Evolutionary conservation across 2,888 invertebrate genomes (phyloP), one percentile per base, ranked within the genome.

Genomic region (Aporophyla lueneburgensis): DNA sequence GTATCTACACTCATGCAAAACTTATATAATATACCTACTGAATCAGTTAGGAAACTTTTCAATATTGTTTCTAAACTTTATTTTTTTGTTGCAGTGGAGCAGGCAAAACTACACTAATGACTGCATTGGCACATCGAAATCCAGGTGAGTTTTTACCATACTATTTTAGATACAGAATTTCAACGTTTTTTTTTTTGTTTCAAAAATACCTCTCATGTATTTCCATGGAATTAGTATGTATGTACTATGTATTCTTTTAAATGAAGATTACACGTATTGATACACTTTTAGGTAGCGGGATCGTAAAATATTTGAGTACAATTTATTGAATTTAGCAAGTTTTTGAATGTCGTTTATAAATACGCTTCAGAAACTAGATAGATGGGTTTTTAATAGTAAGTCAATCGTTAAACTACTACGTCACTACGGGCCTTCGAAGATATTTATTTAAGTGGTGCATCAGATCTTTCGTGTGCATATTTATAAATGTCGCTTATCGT

Each of bases 81-180:
- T 24, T 58, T 59, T 89, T 76, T 89, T 89, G 86, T 97, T 96
- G 71, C 93, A 98, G 98, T 94, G 99, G 99, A 21, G 98, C 99
- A 21, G 99, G 99, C 0, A 99, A 99, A 96, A 99, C 98, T 79
- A 99, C 99, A 0, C 94, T 99, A 68, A 98, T 99, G 98, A 97
- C 98, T 71, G 98, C 98, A 33, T 94, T 99, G 78, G 99, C 98
- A 21, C 97, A 98, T 92, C 97, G 99, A 91, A 97, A 97, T 89
- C 97, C 98, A 92, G 97, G 98, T 98, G 95, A 97, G 95, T 92
- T 54, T 9, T 49, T 33, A 21, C 5, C 0, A 3, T 33, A 21
- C 5, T 0, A 3, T 14, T 27, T 14, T 12, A 5, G 46, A 51
- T 24, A 49, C n/a, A 46, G 4, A 46, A 54, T 21, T 49, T 24